Evolutionary conservation across 1,140 invertebrate species (phyloP).

Genomic region (Achatina immaculata): DNA sequence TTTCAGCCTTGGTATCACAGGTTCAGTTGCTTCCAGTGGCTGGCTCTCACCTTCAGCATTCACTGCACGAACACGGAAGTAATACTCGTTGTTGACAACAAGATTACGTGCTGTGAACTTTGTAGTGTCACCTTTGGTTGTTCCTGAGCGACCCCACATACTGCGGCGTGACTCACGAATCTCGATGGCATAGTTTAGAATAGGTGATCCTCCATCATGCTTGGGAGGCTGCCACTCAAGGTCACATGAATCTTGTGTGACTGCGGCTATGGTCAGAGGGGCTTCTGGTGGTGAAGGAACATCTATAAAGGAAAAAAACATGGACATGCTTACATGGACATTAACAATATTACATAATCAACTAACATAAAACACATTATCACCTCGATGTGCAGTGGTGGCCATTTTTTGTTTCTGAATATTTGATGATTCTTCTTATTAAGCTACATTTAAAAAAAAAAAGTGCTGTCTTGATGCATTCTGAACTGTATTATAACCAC

Average conservation of each 20-base stretch:
- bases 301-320: constrained; percentile 73
- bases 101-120: constrained; percentile 78
- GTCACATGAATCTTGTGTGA: constrained; percentile 94
- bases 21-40: constrained; percentile 88
- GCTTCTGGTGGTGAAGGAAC: constrained; percentile 92
- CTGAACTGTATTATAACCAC: too few relatives aligned
- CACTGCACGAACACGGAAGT: constrained; percentile 89
- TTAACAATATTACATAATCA: background rate
- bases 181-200: constrained; percentile 95
- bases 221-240: constrained; percentile 91
- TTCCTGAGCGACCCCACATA: constrained; percentile 84
- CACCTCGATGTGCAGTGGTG: too few relatives aligned
- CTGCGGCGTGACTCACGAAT: constrained; percentile 82
- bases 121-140: constrained; percentile 70
- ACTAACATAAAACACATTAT: too few relatives aligned
- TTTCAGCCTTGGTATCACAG: constrained; percentile 70
- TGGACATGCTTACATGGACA: constrained; percentile 3
- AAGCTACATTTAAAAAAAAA: too few relatives aligned
- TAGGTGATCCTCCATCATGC: constrained; percentile 92
- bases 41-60: constrained; percentile 85
- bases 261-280: constrained; percentile 89
- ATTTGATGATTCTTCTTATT: too few relatives aligned
- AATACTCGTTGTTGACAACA: constrained; percentile 87
- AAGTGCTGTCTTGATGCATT: too few relatives aligned
- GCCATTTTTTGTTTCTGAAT: too few relatives aligned